Conservation (phyloP, 2,797 vertebrate genomes). For the Rhinella marina region DNA sequence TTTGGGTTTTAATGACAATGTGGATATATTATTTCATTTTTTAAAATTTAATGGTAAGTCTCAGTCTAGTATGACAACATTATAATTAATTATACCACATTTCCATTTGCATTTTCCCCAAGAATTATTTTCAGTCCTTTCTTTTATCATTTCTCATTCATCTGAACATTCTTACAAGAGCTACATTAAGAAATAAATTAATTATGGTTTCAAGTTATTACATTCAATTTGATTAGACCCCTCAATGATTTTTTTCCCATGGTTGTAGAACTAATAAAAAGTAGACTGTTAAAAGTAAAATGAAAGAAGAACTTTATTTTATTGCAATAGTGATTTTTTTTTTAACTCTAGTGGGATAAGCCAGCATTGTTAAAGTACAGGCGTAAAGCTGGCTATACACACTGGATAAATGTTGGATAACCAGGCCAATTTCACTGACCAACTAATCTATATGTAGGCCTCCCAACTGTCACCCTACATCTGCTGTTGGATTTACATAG, state of each 20-base stretch:
- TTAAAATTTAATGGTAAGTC: constrained; percentile 41
- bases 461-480: too few species aligned
- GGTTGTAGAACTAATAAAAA: background rate
- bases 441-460: too few species aligned
- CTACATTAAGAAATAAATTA: constrained; percentile 30
- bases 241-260: background rate
- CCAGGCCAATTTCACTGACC: too few species aligned
- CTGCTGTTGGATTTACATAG: too few species aligned
- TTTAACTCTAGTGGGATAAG: background rate
- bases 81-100: constrained; percentile 39
- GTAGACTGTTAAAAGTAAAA: background rate
- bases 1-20: background rate
- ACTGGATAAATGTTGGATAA: too few species aligned
- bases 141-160: constrained; percentile 8
- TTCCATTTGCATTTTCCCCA: constrained; percentile 5
- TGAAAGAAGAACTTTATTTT: background rate
- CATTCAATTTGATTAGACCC: constrained; percentile 4
- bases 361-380: too few species aligned
- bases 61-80: constrained; percentile 17
- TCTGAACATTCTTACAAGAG: constrained; percentile 6
- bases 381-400: too few species aligned
- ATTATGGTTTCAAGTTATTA: constrained; percentile 2
- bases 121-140: constrained; percentile 23
- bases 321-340: too few species aligned
- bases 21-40: constrained; percentile 17